These are phyloP conservation scores for Tapirus indicus DNA, from an alignment of 2,797 vertebrate genomes.

Conservation along the genomic window DNA sequence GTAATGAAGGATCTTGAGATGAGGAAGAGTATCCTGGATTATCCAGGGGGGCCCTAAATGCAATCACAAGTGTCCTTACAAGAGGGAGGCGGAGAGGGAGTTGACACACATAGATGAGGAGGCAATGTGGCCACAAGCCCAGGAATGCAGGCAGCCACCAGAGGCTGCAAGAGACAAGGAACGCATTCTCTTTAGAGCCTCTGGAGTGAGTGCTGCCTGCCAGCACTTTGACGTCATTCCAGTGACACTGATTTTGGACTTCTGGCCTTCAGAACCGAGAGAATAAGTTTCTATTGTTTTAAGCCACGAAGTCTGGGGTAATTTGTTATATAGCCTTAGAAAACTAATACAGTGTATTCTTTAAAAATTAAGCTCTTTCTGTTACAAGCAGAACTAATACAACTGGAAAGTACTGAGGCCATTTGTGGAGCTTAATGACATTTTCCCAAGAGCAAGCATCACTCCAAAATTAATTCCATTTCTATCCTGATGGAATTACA, in stretches of 20 bases:
- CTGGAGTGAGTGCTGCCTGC: neutral
- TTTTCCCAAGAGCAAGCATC: neutral
- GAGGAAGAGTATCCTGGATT: neutral
- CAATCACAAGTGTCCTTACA: neutral
- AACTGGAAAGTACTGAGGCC: neutral
- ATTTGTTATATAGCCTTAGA: neutral
- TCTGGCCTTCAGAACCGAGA: neutral
- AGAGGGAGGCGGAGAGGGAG: neutral
- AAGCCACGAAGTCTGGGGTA: neutral
- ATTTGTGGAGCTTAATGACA: neutral
- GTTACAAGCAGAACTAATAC: neutral
- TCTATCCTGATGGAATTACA: neutral
- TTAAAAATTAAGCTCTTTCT: neutral
- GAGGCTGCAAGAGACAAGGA: neutral
- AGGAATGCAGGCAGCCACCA: neutral
- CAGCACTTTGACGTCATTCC: neutral
- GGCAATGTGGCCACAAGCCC: neutral
- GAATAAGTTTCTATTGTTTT: neutral
- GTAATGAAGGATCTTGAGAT: neutral
- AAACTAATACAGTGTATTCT: neutral
- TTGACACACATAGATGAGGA: too few relatives aligned
- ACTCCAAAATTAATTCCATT: neutral
- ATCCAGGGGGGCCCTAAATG: too few relatives aligned
- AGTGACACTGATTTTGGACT: neutral
- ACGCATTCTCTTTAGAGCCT: rapidly evolving